Evolutionary conservation across 1,140 invertebrate species (phyloP).

Genomic region (Aphelenchoides avenae): DNA sequence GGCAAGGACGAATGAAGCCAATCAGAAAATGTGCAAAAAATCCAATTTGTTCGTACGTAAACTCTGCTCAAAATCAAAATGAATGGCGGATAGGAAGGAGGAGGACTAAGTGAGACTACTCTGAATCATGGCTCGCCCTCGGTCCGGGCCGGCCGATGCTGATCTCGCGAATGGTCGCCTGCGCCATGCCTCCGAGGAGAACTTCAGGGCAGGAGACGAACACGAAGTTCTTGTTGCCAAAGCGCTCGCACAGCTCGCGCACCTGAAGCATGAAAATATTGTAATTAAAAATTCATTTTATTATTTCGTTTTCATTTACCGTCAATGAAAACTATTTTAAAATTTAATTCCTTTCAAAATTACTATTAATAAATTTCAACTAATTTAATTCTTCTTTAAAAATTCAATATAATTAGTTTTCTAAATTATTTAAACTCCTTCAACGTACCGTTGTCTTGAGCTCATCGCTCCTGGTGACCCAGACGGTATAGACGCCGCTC

Average conservation of each 20-base stretch:
- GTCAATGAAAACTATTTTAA: too few relatives aligned
- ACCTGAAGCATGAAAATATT: conserved; percentile 34
- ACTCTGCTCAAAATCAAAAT: too few relatives aligned
- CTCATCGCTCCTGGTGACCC: conserved; percentile 50
- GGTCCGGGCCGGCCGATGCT: conserved; percentile 29
- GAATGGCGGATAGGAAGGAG: too few relatives aligned
- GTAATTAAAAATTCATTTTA: too few relatives aligned
- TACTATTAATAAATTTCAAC: neutral
- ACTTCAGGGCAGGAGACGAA: conserved; percentile 58
- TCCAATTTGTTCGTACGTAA: too few relatives aligned
- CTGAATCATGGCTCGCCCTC: conserved; percentile 8
- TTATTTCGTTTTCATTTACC: too few relatives aligned
- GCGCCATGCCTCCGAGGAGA: conserved; percentile 55
- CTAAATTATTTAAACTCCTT: too few relatives aligned
- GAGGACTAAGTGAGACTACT: neutral
- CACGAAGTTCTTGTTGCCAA: conserved; percentile 45
- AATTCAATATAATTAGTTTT: too few relatives aligned
- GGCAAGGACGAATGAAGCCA: too few relatives aligned
- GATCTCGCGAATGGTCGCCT: conserved; percentile 48
- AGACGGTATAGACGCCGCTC: conserved; percentile 54
- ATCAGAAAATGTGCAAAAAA: too few relatives aligned
- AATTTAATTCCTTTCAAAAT: conserved; percentile 12
- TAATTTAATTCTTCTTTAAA: conserved; percentile 4
- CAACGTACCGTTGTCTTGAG: conserved; percentile 34
- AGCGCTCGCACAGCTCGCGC: conserved; percentile 36